Base-by-base conservation (phyloP, 2,888 invertebrate genomes). In the Clivina fossor region DNA sequence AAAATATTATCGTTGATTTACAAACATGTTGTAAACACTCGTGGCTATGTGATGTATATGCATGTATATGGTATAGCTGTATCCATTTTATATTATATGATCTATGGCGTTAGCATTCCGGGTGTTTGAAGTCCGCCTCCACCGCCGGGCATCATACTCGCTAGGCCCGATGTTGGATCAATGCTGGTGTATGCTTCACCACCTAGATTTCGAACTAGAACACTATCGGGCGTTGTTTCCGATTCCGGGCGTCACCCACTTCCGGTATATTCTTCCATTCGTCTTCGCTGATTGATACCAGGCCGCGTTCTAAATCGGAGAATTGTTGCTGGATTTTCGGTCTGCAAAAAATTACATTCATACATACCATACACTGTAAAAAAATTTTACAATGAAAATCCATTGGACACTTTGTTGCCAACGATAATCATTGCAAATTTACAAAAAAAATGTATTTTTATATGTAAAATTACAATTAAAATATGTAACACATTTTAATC, bases 41-140 rank as follows among this genome's bases (percentile, higher is more conserved):
- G n/a, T n/a, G n/a, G n/a, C n/a, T n/a, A n/a, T n/a, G n/a, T n/a
- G n/a, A n/a, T n/a, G n/a, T n/a, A n/a, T n/a, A n/a, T n/a, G n/a
- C n/a, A n/a, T n/a, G n/a, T n/a, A n/a, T n/a, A n/a, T n/a, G n/a
- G n/a, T n/a, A n/a, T n/a, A n/a, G n/a, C n/a, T n/a, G n/a, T n/a
- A n/a, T n/a, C n/a, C n/a, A n/a, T n/a, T n/a, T n/a, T n/a, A n/a
- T n/a, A n/a, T n/a, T n/a, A n/a, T n/a, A n/a, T n/a, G n/a, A n/a
- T n/a, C n/a, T n/a, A n/a, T n/a, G n/a, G n/a, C n/a, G n/a, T 96
- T 97, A 8, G 99, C 99, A 64, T 99, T 95, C 99, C 99, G 98
- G 96, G 79, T 99, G 98, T 71, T 96, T 96, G 0, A 98, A 99
- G 77, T 99, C 99, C 0, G 99, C 99, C 69, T 91, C 90, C 46